Evolutionary conservation across 37 sponge, comb jelly and placozoan genomes (phyloP), one percentile per base, ranked within the genome.

Genomic region (Bolinopsis microptera): DNA sequence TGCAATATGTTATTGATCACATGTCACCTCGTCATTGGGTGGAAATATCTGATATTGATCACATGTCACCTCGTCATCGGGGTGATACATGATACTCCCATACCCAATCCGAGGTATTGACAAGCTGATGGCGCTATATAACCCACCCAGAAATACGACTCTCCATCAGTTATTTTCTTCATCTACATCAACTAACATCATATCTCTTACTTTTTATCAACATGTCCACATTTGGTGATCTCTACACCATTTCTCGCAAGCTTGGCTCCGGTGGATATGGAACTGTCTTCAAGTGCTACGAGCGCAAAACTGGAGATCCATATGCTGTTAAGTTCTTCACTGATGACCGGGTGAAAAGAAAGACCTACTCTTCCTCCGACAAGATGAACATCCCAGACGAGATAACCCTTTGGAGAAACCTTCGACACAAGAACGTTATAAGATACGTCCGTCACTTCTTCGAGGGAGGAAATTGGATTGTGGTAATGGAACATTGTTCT

Each of bases 191-290:
- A 48, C 61, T 48, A 48, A 48, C 61, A 48, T n/a, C n/a, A n/a
- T n/a, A n/a, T n/a, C n/a, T n/a, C n/a, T n/a, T n/a, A n/a, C n/a
- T n/a, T n/a, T n/a, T n/a, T n/a, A n/a, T n/a, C 68, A 61, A 61
- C 16, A 70, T 70, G 74, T 23, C 74, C 27, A 70, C 74, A 3
- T 70, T 70, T 30, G 2, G 27, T 30, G 74, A 70, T 18, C 27
- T 21, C 38, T 80, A 34, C 83, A 80, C 36, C 3, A 23, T 80
- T 8, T 80, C 83, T 38, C 31, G 83, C 31, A 21, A 80, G 35
- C 83, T 80, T 23, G 83, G 83, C 8, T 34, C 83, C 38, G 83
- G 83, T 28, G 83, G 83, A 3, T 80, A 35, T 80, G 83, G 83
- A 22, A 18, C 83, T 5, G 83, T 80, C 38, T 80, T 24, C 83